These are phyloP conservation scores for Alexandromys fortis DNA, from an alignment of 2,113 vertebrate genomes.

Conservation along the genomic window DNA sequence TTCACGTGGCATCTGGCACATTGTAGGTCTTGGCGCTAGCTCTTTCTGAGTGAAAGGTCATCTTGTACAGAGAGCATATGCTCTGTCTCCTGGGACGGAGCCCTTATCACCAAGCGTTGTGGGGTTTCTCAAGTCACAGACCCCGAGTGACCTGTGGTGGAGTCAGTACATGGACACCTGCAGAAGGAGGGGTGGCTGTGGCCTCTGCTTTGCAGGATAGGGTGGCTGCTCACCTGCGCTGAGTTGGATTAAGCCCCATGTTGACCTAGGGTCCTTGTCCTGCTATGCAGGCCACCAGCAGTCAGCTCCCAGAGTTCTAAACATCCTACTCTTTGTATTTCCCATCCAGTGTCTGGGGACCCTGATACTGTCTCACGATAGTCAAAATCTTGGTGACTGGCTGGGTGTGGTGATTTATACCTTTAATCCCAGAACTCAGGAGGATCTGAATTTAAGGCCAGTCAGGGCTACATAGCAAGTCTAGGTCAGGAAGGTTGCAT, in stretches of 20 bases:
- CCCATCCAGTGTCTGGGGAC: not conserved
- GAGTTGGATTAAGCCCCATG: not conserved
- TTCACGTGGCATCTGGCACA: not conserved
- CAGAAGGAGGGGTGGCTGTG: accelerated
- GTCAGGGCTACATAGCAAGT: not conserved
- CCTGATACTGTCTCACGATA: not conserved
- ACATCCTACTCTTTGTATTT: not conserved
- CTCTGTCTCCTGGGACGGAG: not conserved
- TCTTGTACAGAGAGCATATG: not conserved
- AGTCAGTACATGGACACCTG: not conserved
- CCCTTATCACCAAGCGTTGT: not conserved
- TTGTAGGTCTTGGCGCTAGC: not conserved
- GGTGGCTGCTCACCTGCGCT: not conserved
- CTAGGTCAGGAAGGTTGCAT: not conserved
- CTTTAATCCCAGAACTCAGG: not conserved
- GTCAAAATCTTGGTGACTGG: not conserved
- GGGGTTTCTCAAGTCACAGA: not conserved
- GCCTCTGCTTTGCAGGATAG: not conserved
- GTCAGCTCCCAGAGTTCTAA: not conserved
- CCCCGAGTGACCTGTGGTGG: not conserved
- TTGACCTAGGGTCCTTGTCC: not conserved
- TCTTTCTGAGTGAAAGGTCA: not conserved
- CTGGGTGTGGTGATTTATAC: not conserved
- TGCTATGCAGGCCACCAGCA: accelerated
- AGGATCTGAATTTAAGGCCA: not conserved